These are phyloP conservation scores for Drosophila paranaensis DNA, from an alignment of 2,888 invertebrate species.

Conservation along the genomic window DNA sequence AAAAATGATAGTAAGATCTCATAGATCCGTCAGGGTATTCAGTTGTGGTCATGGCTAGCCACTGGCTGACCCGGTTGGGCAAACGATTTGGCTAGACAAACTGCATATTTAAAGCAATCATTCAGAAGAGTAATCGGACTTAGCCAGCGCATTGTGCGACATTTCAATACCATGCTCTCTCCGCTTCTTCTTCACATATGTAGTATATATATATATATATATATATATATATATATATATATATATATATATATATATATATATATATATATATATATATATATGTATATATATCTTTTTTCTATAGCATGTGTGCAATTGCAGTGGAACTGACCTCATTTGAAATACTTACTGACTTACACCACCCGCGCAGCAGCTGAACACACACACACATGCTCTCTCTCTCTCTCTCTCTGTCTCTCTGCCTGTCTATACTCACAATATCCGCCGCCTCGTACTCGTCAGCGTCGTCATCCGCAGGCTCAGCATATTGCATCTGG, in stretches of 20 bases:
- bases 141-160: slow-evolving; percentile 55
- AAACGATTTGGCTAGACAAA: slow-evolving; percentile 18
- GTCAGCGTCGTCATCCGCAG: slow-evolving; percentile 51
- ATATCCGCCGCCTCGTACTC: slow-evolving; percentile 75
- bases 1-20: neutral
- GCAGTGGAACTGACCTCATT: slow-evolving; percentile 70
- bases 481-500: slow-evolving; percentile 67
- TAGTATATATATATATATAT: too few species aligned
- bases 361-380: slow-evolving; percentile 20
- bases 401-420: slow-evolving; percentile 1
- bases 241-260: too few species aligned
- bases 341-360: slow-evolving; percentile 41
- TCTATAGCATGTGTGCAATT: slow-evolving; percentile 19
- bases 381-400: neutral
- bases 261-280: too few species aligned
- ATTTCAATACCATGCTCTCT: slow-evolving; percentile 52
- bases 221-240: too few species aligned
- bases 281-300: neutral
- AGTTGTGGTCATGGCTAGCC: neutral
- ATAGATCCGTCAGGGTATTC: neutral
- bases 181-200: neutral
- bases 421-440: slow-evolving; percentile 65
- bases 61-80: slow-evolving; percentile 20
- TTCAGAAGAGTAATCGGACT: slow-evolving; percentile 56
- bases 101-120: slow-evolving; percentile 33